Evolutionary conservation across 2,888 invertebrate genomes (phyloP).

Genomic region (Cantharis nigra): DNA sequence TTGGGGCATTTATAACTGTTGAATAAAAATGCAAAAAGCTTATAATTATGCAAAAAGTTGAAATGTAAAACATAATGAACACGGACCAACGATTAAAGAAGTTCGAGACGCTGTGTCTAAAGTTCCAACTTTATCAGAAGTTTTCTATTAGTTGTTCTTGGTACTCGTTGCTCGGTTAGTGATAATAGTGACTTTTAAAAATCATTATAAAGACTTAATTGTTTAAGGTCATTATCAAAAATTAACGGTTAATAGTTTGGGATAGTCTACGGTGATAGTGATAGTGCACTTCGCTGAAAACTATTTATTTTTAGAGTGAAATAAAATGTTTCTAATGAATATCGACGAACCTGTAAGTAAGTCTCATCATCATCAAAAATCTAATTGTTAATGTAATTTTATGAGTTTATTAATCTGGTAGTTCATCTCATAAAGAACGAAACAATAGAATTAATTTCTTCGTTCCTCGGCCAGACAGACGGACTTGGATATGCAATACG

Average conservation of each 20-base stretch:
- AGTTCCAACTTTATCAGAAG: background rate
- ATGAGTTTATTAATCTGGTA: background rate
- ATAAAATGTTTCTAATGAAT: background rate
- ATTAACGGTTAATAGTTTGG: background rate
- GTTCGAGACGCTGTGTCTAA: background rate
- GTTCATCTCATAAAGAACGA: too few relatives aligned
- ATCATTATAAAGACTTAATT: background rate
- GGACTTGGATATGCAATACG: background rate
- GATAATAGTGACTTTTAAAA: background rate
- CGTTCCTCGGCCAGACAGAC: background rate
- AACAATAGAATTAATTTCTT: background rate
- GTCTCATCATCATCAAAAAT: background rate
- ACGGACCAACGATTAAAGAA: background rate
- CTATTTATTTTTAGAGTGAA: background rate
- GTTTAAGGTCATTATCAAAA: background rate
- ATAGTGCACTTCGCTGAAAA: background rate
- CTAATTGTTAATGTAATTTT: background rate
- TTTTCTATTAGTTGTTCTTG: background rate
- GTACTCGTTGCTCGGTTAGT: background rate
- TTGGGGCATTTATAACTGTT: background rate
- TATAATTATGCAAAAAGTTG: background rate
- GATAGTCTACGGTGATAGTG: background rate
- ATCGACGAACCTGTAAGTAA: background rate
- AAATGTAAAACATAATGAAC: background rate
- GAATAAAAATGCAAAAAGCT: background rate